phyloP scores from a whole-genome alignment of 2,113 vertebrate species.

The Gyps fulvus region DNA sequence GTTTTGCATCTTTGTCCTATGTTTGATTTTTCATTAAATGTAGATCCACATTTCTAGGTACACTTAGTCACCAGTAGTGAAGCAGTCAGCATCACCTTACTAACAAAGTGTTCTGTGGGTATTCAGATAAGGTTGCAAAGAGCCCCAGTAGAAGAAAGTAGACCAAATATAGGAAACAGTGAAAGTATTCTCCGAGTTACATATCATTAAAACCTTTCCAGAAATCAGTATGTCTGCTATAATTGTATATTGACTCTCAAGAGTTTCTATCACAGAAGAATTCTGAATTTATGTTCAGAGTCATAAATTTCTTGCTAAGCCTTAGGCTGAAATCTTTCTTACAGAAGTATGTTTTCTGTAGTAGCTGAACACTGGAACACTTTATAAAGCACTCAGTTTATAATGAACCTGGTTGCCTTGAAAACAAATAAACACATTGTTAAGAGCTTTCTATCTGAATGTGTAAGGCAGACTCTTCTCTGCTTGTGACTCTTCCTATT shows the following conservation, averaged over 20 bases:
- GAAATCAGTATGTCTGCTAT: neutral
- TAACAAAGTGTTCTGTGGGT: neutral
- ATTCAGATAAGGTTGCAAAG: neutral
- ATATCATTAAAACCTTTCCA: neutral
- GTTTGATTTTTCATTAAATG: neutral
- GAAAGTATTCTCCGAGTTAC: neutral
- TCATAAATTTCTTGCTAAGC: neutral
- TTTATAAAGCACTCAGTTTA: neutral
- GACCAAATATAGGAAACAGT: neutral
- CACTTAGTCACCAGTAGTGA: too few relatives aligned
- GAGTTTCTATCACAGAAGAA: neutral
- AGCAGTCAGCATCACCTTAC: neutral
- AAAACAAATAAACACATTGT: neutral
- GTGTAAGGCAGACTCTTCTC: neutral
- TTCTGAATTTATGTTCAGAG: neutral
- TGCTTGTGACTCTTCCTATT: neutral
- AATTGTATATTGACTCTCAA: neutral
- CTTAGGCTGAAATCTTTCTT: neutral
- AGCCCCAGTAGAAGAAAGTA: neutral
- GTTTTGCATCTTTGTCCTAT: neutral
- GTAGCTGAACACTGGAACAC: neutral
- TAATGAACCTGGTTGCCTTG: neutral
- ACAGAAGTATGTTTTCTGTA: neutral
- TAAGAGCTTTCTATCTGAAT: neutral
- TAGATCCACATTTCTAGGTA: neutral